Base-by-base conservation (phyloP, 2,113 vertebrate genomes). In the Archocentrus centrarchus region DNA sequence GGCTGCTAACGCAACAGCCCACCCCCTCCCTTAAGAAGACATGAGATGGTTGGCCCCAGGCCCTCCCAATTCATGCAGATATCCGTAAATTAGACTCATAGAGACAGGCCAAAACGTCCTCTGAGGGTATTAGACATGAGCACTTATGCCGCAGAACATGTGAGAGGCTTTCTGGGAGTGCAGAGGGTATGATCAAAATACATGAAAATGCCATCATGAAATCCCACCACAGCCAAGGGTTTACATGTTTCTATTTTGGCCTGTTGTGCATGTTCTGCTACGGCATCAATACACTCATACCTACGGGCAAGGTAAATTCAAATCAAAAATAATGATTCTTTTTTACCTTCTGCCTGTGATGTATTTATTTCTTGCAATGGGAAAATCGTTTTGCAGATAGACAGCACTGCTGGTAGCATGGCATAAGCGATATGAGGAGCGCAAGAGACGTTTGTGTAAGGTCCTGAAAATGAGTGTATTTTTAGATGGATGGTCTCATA, bases 21-120 rank as follows among this genome's bases (percentile, higher is more conserved):
- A 80, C 75, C 88, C 88, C 90, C 86, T 80, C 57, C 87, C 88
- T 81, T 86, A 89, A 91, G 92, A 94, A 94, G 92, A 90, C 92
- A 91, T 83, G 91, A 94, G 93, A 94, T 84, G 78, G 87, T 87
- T 90, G 78, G 91, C 93, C 95, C 83, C 76, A 77, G 92, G 94
- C 93, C 83, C 75, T 92, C 88, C 87, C 88, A 88, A 93, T 94
- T 93, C 94, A 94, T 91, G 90, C 93, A 94, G 93, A 95, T 94
- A 94, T 94, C 92, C 83, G 85, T 94, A 95, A 94, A 95, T 95
- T 95, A 95, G 93, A 94, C 93, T 94, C 90, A 91, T 93, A 90
- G 90, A 92, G 91, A 92, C 89, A 83, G 83, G 91, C 89, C 92
- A 94, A 95, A 92, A 93, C 66, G 83, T 91, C 91, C 93, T 90